Evolutionary conservation across 2,797 vertebrate genomes (phyloP).

Genomic region (Phoeniculus purpureus): DNA sequence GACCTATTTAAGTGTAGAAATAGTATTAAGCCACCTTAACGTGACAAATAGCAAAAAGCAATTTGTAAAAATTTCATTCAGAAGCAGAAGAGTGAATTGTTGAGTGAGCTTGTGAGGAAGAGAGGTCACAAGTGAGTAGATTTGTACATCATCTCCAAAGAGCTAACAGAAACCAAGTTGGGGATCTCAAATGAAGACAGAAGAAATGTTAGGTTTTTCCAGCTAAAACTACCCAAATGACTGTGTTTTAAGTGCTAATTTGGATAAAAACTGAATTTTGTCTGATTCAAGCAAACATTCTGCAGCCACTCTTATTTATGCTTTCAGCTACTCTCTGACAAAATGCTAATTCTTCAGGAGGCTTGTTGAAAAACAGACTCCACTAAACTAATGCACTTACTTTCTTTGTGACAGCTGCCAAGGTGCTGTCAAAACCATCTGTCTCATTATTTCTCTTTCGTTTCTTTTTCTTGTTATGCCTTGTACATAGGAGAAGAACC

Average conservation of each 20-base stretch:
- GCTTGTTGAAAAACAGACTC: constrained; percentile 25
- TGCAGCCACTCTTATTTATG: not conserved
- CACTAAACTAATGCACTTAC: constrained; percentile 40
- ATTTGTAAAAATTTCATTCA: constrained; percentile 17
- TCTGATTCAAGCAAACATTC: constrained; percentile 39
- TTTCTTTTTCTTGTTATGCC: constrained; percentile 67
- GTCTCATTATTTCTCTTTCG: constrained; percentile 62
- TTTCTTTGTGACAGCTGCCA: constrained; percentile 71
- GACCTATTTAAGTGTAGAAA: constrained; percentile 35
- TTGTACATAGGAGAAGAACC: constrained; percentile 51
- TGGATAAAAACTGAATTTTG: constrained; percentile 52
- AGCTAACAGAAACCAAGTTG: not conserved
- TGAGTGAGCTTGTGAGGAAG: not conserved
- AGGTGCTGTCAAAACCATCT: constrained; percentile 66
- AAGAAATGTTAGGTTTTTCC: not conserved
- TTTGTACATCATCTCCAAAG: not conserved
- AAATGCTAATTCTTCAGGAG: constrained; percentile 56
- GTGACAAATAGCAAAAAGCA: constrained; percentile 51
- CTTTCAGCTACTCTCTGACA: constrained; percentile 48
- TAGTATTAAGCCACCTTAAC: constrained; percentile 20
- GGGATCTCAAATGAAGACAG: not conserved
- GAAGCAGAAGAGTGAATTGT: not conserved
- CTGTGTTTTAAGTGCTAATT: constrained; percentile 47
- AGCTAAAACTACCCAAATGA: constrained; percentile 19
- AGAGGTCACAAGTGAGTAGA: not conserved